Conservation (phyloP, 2,888 invertebrate genomes). For the Odontomyia ornata region DNA sequence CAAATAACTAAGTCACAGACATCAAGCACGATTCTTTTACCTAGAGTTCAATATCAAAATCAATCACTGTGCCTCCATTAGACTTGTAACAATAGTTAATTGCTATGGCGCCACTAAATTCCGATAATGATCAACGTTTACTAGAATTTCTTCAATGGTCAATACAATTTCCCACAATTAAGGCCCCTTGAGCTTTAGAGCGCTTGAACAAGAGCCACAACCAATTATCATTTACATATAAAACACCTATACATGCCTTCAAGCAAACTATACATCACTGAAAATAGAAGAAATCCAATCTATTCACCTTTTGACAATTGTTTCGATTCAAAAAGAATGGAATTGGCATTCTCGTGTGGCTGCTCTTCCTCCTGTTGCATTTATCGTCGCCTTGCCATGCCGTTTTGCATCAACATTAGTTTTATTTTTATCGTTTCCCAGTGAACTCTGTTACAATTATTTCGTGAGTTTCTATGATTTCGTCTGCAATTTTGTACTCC, state of each 20-base stretch:
- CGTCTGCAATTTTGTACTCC: slow-evolving; percentile 29
- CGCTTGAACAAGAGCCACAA: neutral
- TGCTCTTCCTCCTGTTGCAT: slow-evolving; percentile 12
- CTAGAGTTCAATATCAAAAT: too few species aligned
- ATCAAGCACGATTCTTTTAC: too few species aligned
- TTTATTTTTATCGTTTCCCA: slow-evolving; percentile 9
- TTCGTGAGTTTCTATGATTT: slow-evolving; percentile 50
- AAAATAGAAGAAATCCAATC: neutral
- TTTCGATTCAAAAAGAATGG: slow-evolving; percentile 26
- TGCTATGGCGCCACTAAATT: neutral
- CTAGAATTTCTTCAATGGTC: neutral
- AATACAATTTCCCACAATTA: slow-evolving; percentile 1
- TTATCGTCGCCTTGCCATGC: neutral
- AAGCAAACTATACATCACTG: neutral
- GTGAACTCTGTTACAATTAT: slow-evolving; percentile 48
- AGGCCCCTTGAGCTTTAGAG: neutral
- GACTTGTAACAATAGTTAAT: neutral
- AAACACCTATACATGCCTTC: neutral
- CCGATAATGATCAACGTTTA: neutral
- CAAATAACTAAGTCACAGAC: too few species aligned
- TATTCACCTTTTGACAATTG: slow-evolving; percentile 24
- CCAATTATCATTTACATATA: slow-evolving; percentile 5
- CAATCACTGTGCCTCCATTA: too few species aligned
- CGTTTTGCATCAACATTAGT: neutral
- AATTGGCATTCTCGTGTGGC: neutral